Evolutionary conservation across 2,113 vertebrate genomes (phyloP), one percentile per base, ranked within the genome.

Genomic region (Sinocyclocheilus anophthalmus): DNA sequence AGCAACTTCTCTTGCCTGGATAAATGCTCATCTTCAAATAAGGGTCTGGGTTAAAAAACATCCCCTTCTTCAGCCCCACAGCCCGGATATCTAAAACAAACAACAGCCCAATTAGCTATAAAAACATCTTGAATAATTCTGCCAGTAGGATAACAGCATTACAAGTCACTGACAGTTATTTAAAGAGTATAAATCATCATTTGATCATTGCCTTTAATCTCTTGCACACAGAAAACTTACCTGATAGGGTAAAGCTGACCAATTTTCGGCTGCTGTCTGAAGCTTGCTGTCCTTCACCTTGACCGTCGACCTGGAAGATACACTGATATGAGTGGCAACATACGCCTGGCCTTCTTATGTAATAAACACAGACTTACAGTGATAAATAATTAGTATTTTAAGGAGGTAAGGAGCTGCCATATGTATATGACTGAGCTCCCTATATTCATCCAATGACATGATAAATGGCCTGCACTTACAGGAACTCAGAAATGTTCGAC

Each of bases 1-100:
- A 99, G 26, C 96, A 96, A 86, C 96, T 99, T 86, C 97, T 97
- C 93, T 99, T 99, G 61, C 98, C 98, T 8, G 98, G 98, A 91
- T 98, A 97, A 93, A 99, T 99, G 89, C 97, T 99, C 97, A 99
- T 99, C 94, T 99, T 99, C 72, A 99, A 94, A 88, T 99, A 99
- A 16, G 98, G 98, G 92, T 99, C 98, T 22, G 98, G 98, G 88
- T 99, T 99, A 93, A 99, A 99, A 94, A 99, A 99, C 98, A 99
- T 99, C 73, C 98, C 98, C 92, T 99, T 48, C 45, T 48, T 48
- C 45, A 48, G 45, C 45, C 45, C 45, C 11, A 48, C 11, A 48
- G 98, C 97, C 81, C 96, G 96, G 81, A 99, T 95, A 92, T 99
- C 98, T 99, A 90, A 37, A 50, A 72, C 24, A 55, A 70, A 83